Evolutionary conservation across 2,113 vertebrate genomes (phyloP), one percentile per base, ranked within the genome.

Genomic region (Trogon surrucura): DNA sequence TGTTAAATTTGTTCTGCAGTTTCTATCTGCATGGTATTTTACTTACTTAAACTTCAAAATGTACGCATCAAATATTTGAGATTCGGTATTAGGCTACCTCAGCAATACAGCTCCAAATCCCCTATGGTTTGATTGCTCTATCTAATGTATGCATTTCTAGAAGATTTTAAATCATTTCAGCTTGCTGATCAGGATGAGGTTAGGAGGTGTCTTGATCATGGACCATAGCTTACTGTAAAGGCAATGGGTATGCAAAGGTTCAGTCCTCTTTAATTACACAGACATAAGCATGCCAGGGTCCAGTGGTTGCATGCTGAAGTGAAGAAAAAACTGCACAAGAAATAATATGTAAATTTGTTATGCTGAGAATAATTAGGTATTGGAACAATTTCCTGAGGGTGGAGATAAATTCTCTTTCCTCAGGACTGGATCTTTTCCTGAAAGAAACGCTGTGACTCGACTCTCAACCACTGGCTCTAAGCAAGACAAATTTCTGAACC

Each of bases 31-130:
- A 18, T 29, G 25, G 57, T 41, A 71, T 80, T 91, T 95, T 80
- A 96, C 91, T 80, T 86, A 61, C 60, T 72, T 94, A 38, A 80
- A 38, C n/a, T 61, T 86, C 57, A 81, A 94, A 89, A 86, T 53
- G 4, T 88, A 69, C 22, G 47, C 19, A 38, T 4, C 53, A 72
- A 86, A 50, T 90, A 65, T 65, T 60, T 69, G 50, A 89, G 20
- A 5, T 29, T 26, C 22, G 80, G 3, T 29, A 22, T 82, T 54
- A 69, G 0, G 19, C 41, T 80, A 17, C 21, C 29, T 90, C 80
- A 89, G 79, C 91, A 88, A 26, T 48, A 62, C 9, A 73, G 41
- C 34, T 86, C 73, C 21, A 75, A 65, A 91, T 79, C 72, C 69
- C 83, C 45, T 8, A 34, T 36, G 60, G 85, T 56, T 84, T 84